Evolutionary conservation across 2,888 invertebrate species (phyloP).

Genomic region (Ctena decussata): DNA sequence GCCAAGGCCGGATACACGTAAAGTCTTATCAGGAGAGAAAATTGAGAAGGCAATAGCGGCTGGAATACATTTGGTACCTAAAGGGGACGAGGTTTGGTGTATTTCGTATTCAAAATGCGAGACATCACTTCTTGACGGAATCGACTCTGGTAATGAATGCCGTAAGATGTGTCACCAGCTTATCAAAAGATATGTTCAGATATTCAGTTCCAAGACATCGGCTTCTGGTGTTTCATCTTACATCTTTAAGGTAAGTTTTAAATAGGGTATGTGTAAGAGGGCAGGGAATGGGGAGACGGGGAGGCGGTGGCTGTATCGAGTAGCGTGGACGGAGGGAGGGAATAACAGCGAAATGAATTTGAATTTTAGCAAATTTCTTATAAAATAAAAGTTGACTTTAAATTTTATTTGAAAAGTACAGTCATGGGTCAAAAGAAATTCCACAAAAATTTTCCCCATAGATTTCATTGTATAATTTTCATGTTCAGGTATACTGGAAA

Average conservation of each 20-base stretch:
- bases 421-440: too few species aligned
- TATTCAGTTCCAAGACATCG: not conserved
- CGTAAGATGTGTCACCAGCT: conserved; percentile 25
- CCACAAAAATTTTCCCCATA: too few species aligned
- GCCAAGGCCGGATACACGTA: conserved; percentile 36
- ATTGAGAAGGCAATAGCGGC: conserved; percentile 12
- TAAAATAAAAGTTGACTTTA: too few species aligned
- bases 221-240: conserved; percentile 36
- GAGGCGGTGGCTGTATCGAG: too few species aligned
- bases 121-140: conserved; percentile 19
- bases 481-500: too few species aligned
- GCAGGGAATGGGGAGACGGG: too few species aligned
- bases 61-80: conserved; percentile 51
- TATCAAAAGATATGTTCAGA: conserved; percentile 27
- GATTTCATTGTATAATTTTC: too few species aligned
- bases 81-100: conserved; percentile 46
- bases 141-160: conserved; percentile 48
- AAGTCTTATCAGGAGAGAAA: conserved; percentile 22
- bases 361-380: too few species aligned
- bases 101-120: conserved; percentile 45
- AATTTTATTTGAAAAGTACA: too few species aligned
- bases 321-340: too few species aligned
- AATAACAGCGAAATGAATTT: too few species aligned
- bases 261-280: too few species aligned
- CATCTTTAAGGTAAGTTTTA: conserved; percentile 49